Base-by-base conservation (phyloP, 2,113 vertebrate species). In the Grammomys dolichurus region DNA sequence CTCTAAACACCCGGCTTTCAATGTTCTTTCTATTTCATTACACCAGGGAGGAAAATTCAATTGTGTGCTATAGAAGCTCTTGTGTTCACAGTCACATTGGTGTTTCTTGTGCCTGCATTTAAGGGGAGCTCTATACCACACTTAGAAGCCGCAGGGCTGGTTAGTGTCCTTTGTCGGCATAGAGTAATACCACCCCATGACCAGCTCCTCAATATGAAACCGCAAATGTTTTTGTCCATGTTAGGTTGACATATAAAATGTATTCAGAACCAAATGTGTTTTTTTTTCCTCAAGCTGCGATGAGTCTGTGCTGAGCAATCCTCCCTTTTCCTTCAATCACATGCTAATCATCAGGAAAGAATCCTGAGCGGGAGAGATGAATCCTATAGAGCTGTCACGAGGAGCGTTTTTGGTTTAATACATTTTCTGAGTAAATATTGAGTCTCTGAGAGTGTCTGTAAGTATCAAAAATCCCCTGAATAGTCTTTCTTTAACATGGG, bases 1-100 rank as follows among this genome's bases (percentile, higher is more conserved):
- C 78, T 87, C 63, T 93, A 91, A 89, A 92, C 40, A 31, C 26
- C 84, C 19, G 26, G 40, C 90, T 87, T 94, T 75, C 92, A 78
- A 0, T 76, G 80, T 8, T 81, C 54, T 93, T 81, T 77, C 69
- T 84, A 1, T 54, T 85, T 78, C 94, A 31, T 93, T 88, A 65
- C 36, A 58, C 82, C 24, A 58, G 73, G 90, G 90, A 91, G 81
- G 72, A 86, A 87, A 82, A 91, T 36, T 63, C 72, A 94, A 54
- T 67, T 19, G 6, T 20, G 70, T 76, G 88, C 65, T 54, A 1
- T 33, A 86, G 51, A 26, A 40, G 56, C 54, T 91, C 67, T 48
- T 31, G 65, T 26, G 91, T 31, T 58, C 63, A 31, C 3, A 4
- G 63, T 82, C 77, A 78, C 0, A n/a, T 67, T 63, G 77, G 63